Base-by-base conservation (phyloP, 2,888 invertebrate species). In the Drosophila mimetica region DNA sequence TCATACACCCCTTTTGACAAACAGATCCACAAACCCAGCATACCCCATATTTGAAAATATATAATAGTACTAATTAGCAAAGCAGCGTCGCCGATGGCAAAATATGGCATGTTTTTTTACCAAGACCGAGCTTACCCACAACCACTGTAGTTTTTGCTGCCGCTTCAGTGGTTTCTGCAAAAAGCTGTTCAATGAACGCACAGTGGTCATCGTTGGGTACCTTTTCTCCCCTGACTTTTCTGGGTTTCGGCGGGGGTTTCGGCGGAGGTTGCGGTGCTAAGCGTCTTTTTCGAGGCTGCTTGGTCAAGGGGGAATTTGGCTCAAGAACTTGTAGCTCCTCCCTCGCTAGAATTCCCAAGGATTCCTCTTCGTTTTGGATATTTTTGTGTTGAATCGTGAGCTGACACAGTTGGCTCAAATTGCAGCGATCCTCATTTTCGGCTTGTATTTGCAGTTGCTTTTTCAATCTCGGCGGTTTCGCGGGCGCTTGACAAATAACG, bases 131-230 rank as follows among this genome's bases (percentile, higher is more conserved):
- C 63, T 64, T 64, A 64, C 63, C 63, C 50, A 28, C 34, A 36
- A 41, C 47, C 41, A 53, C 54, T 34, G 54, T 25, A 5, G 20
- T 20, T 34, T 22, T 4, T 22, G 25, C 14, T 2, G 39, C 1
- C 42, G 59, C 5, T 20, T 16, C 39, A 32, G 32, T 51, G 32
- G 54, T 42, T 30, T 18, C 53, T 7, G 44, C 22, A 51, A 84
- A 75, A 52, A 84, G 74, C 34, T 74, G 65, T 60, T 86, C 85
- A 58, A 84, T 77, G 57, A 84, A 84, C 53, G 72, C 70, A 47
- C 74, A 65, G 53, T 79, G 82, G 75, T 86, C 79, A 36, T 61
- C 50, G n/a, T 4, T 28, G 8, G 18, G 37, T 39, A 39, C 20
- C 18, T 4, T 36, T 28, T 20, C 32, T 11, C 11, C 18, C 30